A percentile compares a stretch with the other conserved stretches of the same genome.
Evolutionary conservation across 2,113 vertebrate genomes (phyloP).

Genomic region (Blennius ocellaris): DNA sequence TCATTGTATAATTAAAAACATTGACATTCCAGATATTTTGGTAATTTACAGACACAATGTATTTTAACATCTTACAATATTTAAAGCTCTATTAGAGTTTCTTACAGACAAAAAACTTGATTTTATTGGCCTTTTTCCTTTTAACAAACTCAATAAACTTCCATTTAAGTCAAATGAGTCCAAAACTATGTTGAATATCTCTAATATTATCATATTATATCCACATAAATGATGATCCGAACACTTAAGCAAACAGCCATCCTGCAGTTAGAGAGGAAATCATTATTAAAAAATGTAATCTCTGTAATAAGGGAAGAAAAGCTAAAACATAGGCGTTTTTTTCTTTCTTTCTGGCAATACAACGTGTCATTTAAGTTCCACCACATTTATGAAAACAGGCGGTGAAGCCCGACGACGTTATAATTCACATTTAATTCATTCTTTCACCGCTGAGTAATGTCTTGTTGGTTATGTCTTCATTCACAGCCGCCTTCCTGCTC

Average conservation of each 20-base stretch:
- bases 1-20: not conserved
- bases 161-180: too few species aligned
- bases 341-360: not conserved
- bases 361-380: too few species aligned
- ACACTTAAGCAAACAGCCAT: not conserved
- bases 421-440: not conserved
- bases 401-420: not conserved
- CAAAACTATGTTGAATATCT: too few species aligned
- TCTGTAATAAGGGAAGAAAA: not conserved
- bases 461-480: slow-evolving; percentile 1
- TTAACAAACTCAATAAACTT: too few species aligned
- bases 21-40: not conserved
- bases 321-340: not conserved
- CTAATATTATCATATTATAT: not conserved
- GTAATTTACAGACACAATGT: too few species aligned
- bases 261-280: not conserved
- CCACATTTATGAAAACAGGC: not conserved
- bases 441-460: not conserved
- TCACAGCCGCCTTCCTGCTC: slow-evolving; percentile 7
- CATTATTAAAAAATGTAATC: not conserved
- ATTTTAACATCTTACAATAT: too few species aligned
- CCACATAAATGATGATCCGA: not conserved
- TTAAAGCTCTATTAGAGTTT: too few species aligned
- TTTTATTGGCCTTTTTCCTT: too few species aligned
- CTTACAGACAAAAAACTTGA: too few species aligned